Conservation (phyloP, 92 coral and sea anemone genomes). For the Umimayanthus kanabou region DNA sequence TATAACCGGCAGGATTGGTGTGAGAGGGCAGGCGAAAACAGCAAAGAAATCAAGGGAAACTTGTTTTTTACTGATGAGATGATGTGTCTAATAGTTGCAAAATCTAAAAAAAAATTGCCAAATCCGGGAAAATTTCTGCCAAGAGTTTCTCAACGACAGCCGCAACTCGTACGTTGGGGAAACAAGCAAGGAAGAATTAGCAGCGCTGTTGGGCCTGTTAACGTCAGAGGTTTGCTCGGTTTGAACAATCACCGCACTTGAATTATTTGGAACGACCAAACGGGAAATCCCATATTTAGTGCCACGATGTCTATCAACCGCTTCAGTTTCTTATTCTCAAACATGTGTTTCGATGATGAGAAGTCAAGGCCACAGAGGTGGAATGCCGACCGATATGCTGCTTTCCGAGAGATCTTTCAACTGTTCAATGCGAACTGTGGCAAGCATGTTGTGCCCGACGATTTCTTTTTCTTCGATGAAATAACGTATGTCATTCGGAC, state of each 20-base stretch:
- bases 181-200: conserved; percentile 10
- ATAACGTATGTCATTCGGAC: conserved; percentile 37
- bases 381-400: conserved; percentile 36
- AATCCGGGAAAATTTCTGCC: conserved; percentile 11
- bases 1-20: conserved; percentile 14
- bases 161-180: conserved; percentile 11
- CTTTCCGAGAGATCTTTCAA: conserved; percentile 31
- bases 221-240: neutral
- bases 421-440: neutral
- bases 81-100: conserved; percentile 15
- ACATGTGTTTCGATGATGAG: conserved; percentile 35
- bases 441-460: conserved; percentile 15
- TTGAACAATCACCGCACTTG: conserved; percentile 3
- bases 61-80: conserved; percentile 15
- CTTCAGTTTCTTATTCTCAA: conserved; percentile 17
- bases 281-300: conserved; percentile 18
- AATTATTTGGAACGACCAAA: conserved; percentile 10
- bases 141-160: conserved; percentile 15
- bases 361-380: neutral
- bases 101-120: neutral
- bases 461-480: conserved; percentile 17
- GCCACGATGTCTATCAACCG: conserved; percentile 30
- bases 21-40: conserved; percentile 9
- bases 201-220: conserved; percentile 1
- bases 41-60: conserved; percentile 16